Conservation (phyloP, 2,888 invertebrate species). For the Hetaerina titia region DNA sequence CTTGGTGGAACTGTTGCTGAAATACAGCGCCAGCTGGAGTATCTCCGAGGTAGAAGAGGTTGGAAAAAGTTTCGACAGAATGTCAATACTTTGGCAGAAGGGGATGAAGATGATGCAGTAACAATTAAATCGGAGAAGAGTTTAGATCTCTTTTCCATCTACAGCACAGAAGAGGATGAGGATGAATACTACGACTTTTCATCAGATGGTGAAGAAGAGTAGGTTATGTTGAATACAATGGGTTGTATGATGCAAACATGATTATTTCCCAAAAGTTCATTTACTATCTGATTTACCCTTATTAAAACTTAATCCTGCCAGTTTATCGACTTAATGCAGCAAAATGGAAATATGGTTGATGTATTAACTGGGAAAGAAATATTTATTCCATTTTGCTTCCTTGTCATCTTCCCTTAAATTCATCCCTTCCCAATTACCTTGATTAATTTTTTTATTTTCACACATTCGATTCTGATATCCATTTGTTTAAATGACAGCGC, state of each 20-base stretch:
- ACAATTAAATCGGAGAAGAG: constrained; percentile 50
- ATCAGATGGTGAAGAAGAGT: constrained; percentile 68
- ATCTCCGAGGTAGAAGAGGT: constrained; percentile 58
- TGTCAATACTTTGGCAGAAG: constrained; percentile 3
- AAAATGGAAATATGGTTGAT: too few relatives aligned
- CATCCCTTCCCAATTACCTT: too few relatives aligned
- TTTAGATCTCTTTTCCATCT: constrained; percentile 68
- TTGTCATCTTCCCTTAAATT: too few relatives aligned
- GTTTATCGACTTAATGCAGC: too few relatives aligned
- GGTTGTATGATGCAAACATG: neutral
- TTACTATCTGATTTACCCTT: neutral
- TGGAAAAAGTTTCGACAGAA: constrained; percentile 34
- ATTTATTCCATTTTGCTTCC: too few relatives aligned
- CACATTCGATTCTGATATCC: too few relatives aligned
- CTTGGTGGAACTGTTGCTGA: constrained; percentile 72
- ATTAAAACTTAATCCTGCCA: neutral
- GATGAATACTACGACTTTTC: constrained; percentile 71
- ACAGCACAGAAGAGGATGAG: constrained; percentile 70
- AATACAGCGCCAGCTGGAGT: constrained; percentile 72
- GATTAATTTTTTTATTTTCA: too few relatives aligned
- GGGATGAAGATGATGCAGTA: constrained; percentile 2
- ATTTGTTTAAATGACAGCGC: too few relatives aligned
- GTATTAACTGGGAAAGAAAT: too few relatives aligned
- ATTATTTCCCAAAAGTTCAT: neutral
- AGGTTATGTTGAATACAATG: constrained; percentile 35